Conservation (phyloP, 2,797 vertebrate species). For the Emydoidea blandingii region DNA sequence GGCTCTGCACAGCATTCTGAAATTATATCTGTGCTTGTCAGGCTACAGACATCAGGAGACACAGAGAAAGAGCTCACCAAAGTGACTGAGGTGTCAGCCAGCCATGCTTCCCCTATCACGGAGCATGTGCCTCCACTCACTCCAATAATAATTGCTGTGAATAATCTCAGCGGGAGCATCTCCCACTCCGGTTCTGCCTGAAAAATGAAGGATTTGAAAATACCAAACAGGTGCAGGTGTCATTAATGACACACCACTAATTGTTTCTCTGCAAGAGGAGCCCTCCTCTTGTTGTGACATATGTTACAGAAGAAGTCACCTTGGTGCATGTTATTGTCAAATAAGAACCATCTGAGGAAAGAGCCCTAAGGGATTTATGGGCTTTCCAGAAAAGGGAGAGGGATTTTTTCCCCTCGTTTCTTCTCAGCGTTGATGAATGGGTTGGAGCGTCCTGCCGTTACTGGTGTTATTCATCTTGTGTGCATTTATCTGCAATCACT, state of each 20-base stretch:
- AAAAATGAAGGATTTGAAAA: constrained; percentile 3
- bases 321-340: neutral
- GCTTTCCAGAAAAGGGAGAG: neutral
- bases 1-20: neutral
- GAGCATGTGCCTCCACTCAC: neutral
- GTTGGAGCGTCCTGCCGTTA: too few relatives aligned
- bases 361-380: neutral
- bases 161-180: neutral
- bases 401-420: neutral
- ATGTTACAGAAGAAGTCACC: neutral
- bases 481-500: neutral
- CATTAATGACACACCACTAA: neutral
- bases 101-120: neutral
- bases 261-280: neutral
- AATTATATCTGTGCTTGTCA: neutral
- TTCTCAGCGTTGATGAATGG: neutral
- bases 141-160: neutral
- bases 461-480: neutral
- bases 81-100: neutral
- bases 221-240: neutral
- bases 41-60: neutral
- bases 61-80: neutral
- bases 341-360: neutral
- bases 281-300: neutral
- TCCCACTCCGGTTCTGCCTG: neutral